Evolutionary conservation across 2,888 invertebrate species (phyloP).

Genomic region (Scelioninae gen. 2): DNA sequence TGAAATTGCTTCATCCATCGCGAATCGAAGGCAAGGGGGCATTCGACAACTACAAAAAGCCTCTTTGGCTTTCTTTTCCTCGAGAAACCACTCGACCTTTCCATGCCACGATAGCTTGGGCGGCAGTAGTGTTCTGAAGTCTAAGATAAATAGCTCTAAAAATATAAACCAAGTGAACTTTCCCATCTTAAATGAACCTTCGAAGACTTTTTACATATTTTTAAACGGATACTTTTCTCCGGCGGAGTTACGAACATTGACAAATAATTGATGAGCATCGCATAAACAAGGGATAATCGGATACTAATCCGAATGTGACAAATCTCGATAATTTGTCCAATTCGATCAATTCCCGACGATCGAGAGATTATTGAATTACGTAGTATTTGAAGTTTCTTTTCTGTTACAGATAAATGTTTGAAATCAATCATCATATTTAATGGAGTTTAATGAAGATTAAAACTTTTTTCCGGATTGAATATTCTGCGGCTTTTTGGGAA

Average conservation of each 20-base stretch:
- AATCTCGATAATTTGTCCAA: conserved; percentile 4
- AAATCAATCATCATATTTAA: too few species aligned
- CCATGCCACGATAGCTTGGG: conserved; percentile 48
- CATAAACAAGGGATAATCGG: conserved; percentile 8
- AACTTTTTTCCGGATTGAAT: too few species aligned
- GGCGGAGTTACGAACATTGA: conserved; percentile 22
- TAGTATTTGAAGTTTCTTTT: too few species aligned
- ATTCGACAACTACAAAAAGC: conserved; percentile 54
- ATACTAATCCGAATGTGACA: conserved; percentile 4
- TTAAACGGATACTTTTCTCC: conserved; percentile 44
- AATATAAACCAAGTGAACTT: conserved; percentile 55
- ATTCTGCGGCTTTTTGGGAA: too few species aligned
- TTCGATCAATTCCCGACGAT: conserved; percentile 9
- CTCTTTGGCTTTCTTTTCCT: conserved; percentile 54
- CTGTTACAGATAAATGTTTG: too few species aligned
- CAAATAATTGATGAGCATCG: conserved; percentile 30
- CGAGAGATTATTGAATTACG: not conserved
- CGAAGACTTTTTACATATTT: conserved; percentile 46
- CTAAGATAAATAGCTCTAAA: conserved; percentile 59
- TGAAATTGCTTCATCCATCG: conserved; percentile 52
- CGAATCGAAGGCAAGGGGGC: conserved; percentile 41
- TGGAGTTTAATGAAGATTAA: too few species aligned
- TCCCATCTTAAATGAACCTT: conserved; percentile 49
- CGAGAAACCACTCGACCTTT: conserved; percentile 56
- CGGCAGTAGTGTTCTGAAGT: conserved; percentile 47